Percentiles rank a stretch among this genome's conserved stretches.
These are phyloP conservation scores for Octonoba sinensis DNA, from an alignment of 2,888 invertebrate genomes.

Conservation along the genomic window DNA sequence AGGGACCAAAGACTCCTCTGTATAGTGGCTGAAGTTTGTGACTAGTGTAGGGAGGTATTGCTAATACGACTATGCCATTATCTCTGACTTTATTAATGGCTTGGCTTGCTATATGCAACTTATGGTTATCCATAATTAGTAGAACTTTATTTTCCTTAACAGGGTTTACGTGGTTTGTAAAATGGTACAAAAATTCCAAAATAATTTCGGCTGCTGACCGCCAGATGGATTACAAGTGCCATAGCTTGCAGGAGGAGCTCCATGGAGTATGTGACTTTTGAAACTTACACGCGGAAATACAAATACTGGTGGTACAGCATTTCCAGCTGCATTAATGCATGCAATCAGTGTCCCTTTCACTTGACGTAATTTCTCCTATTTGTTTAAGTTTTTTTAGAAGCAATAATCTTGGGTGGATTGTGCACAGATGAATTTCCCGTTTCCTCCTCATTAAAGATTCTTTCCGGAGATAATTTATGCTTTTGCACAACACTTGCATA, in stretches of 20 bases:
- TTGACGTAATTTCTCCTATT: constrained; percentile 2
- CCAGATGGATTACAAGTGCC: constrained; percentile 64
- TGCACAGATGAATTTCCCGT: constrained; percentile 3
- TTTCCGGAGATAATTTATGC: neutral
- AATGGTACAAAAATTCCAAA: constrained; percentile 65
- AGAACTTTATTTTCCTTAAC: neutral
- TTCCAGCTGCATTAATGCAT: constrained; percentile 67
- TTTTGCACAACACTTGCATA: too few relatives aligned
- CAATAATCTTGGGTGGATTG: constrained; percentile 5
- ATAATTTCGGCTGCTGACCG: constrained; percentile 66
- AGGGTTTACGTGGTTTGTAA: constrained; percentile 45
- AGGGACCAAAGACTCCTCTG: too few relatives aligned
- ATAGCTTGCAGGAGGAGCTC: constrained; percentile 64
- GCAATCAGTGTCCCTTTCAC: constrained; percentile 65
- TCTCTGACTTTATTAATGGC: neutral
- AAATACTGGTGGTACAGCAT: constrained; percentile 67
- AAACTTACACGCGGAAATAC: constrained; percentile 67
- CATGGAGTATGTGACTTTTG: constrained; percentile 61
- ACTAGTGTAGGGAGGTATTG: too few relatives aligned
- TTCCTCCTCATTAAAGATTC: constrained; percentile 8
- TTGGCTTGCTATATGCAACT: neutral
- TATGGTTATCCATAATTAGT: neutral
- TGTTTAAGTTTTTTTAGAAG: neutral
- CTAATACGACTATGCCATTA: neutral
- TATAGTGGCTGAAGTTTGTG: too few relatives aligned